Conservation (phyloP, 37 sponge, comb jelly and placozoan species). For the Tethya wilhelma region DNA sequence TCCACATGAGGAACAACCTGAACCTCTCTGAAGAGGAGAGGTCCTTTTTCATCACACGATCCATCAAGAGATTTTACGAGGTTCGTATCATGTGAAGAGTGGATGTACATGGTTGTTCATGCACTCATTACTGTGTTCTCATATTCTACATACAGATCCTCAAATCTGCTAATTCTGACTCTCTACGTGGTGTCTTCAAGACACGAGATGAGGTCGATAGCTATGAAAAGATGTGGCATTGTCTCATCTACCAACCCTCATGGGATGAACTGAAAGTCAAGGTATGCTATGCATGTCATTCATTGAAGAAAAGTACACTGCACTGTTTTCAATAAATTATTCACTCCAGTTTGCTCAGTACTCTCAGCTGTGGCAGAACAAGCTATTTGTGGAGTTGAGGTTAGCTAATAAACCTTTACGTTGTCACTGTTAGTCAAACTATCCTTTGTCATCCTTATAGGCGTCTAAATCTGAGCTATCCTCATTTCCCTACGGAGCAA, state of each 20-base stretch:
- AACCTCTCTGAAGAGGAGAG: conserved; percentile 82
- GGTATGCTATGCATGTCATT: conserved; percentile 28
- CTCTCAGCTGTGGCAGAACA: conserved; percentile 39
- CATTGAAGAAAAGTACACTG: neutral
- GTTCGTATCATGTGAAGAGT: too few species aligned
- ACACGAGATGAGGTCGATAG: conserved; percentile 40
- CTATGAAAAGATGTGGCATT: conserved; percentile 83
- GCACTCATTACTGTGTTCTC: too few species aligned
- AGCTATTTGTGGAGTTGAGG: conserved; percentile 50
- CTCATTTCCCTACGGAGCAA: conserved; percentile 63
- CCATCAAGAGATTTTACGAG: conserved; percentile 51
- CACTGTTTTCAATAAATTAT: neutral
- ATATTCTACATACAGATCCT: too few species aligned
- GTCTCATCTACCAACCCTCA: conserved; percentile 47
- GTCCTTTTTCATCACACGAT: conserved; percentile 59
- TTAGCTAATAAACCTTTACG: neutral
- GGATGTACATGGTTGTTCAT: too few species aligned
- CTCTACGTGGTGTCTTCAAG: conserved; percentile 21
- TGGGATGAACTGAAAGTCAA: conserved; percentile 33
- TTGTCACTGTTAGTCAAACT: neutral
- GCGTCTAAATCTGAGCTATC: conserved; percentile 51
- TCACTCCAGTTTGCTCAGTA: conserved; percentile 39
- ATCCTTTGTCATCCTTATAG: conserved; percentile 27
- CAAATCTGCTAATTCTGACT: neutral
- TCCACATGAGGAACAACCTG: conserved; percentile 72